Conservation (phyloP, 2,113 vertebrate genomes). For the Stigmatopora argus region DNA sequence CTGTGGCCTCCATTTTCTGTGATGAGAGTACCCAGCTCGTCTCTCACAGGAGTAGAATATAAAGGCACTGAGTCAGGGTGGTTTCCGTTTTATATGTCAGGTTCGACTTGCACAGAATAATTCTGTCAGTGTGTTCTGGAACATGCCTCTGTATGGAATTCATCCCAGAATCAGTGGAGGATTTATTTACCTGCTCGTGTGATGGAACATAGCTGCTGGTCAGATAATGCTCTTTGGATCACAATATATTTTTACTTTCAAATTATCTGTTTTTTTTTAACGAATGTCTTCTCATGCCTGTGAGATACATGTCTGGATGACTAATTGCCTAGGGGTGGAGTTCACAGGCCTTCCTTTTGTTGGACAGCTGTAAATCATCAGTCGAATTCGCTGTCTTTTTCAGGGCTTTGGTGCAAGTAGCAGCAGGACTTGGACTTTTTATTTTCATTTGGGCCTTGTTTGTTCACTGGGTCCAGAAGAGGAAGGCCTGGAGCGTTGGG, state of each 20-base stretch:
- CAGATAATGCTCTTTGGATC: constrained; percentile 56
- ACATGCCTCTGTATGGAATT: constrained; percentile 54
- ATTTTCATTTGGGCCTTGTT: constrained; percentile 67
- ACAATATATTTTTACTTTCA: constrained; percentile 30
- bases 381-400: constrained; percentile 33
- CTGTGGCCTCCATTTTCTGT: constrained; percentile 77
- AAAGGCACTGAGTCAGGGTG: constrained; percentile 62
- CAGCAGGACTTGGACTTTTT: constrained; percentile 43
- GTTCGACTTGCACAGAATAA: constrained; percentile 52
- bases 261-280: constrained; percentile 11
- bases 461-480: constrained; percentile 67
- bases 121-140: constrained; percentile 50
- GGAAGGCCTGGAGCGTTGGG: constrained; percentile 61
- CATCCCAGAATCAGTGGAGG: constrained; percentile 54
- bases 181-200: constrained; percentile 57
- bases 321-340: not conserved
- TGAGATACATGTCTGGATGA: not conserved
- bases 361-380: constrained; percentile 27
- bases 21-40: constrained; percentile 70
- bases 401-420: constrained; percentile 46
- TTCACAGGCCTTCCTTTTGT: constrained; percentile 22
- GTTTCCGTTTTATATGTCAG: constrained; percentile 63
- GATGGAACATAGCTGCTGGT: constrained; percentile 59
- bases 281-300: not conserved
- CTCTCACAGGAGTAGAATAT: constrained; percentile 68